A percentile compares a stretch with the other conserved stretches of the same genome.
These are phyloP conservation scores for Germaria angustata DNA, from an alignment of 2,888 invertebrate species.

Conservation along the genomic window DNA sequence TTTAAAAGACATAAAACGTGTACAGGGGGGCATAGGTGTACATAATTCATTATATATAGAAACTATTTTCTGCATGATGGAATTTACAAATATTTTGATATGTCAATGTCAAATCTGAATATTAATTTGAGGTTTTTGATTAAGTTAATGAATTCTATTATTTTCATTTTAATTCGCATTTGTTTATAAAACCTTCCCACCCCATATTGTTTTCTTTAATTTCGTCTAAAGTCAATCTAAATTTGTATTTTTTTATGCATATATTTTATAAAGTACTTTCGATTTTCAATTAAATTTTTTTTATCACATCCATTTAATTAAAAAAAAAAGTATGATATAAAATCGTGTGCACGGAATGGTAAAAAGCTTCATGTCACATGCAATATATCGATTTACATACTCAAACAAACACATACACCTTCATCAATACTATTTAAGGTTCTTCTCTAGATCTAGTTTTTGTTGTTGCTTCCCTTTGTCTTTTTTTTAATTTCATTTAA, in stretches of 20 bases:
- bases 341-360: conserved; percentile 14
- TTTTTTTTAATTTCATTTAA: not conserved
- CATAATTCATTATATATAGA: too few species aligned
- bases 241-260: not conserved
- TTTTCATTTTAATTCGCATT: too few species aligned
- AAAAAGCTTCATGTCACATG: conserved; percentile 58
- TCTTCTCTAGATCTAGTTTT: not conserved
- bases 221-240: conserved; percentile 18
- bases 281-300: conserved; percentile 17
- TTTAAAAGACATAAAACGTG: too few species aligned
- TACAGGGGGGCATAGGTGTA: too few species aligned
- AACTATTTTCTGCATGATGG: too few species aligned
- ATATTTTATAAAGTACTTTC: conserved; percentile 13
- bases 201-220: not conserved
- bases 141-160: too few species aligned
- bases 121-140: too few species aligned
- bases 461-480: not conserved
- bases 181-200: too few species aligned
- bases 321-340: conserved; percentile 1
- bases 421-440: conserved; percentile 17
- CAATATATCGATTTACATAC: conserved; percentile 50
- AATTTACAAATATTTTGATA: too few species aligned
- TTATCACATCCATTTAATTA: conserved; percentile 40
- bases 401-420: not conserved
- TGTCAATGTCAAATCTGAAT: too few species aligned